Evolutionary conservation across 1,140 invertebrate species (phyloP).

Genomic region (Whitmania pigra): DNA sequence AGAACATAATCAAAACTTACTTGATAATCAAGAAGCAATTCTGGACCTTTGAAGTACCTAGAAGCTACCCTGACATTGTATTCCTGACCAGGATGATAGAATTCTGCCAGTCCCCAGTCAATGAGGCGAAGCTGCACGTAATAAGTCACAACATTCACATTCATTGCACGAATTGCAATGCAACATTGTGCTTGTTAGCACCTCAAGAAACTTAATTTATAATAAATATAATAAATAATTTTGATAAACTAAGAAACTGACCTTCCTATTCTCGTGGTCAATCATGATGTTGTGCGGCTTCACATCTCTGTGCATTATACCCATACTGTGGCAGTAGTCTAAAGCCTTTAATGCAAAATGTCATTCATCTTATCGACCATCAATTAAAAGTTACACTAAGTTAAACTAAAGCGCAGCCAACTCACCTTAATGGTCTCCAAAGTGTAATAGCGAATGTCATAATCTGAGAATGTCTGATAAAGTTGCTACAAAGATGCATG

Average conservation of each 20-base stretch:
- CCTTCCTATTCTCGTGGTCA: constrained; percentile 92
- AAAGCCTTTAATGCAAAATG: constrained; percentile 58
- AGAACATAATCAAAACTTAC: constrained; percentile 36
- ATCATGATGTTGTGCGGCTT: constrained; percentile 99
- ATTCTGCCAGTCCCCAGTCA: constrained; percentile 98
- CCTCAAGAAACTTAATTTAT: constrained; percentile 10
- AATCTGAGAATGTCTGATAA: constrained; percentile 97
- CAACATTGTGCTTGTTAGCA: background rate
- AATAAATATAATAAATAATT: constrained; percentile 16
- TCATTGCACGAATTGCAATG: background rate
- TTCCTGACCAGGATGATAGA: constrained; percentile 98
- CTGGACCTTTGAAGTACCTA: constrained; percentile 92
- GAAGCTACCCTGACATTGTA: constrained; percentile 98
- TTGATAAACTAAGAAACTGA: constrained; percentile 24
- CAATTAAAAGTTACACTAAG: background rate
- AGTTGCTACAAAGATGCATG: constrained; percentile 56
- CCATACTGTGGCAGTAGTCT: constrained; percentile 99
- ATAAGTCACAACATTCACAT: constrained; percentile 3
- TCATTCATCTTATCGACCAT: background rate
- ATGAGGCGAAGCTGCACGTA: constrained; percentile 70
- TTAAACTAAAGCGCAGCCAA: background rate
- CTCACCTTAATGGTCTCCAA: constrained; percentile 73
- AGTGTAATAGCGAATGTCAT: constrained; percentile 91
- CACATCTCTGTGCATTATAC: constrained; percentile 97
- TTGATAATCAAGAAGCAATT: constrained; percentile 93